These are phyloP conservation scores for Camptogramma bilineatum DNA, from an alignment of 2,888 invertebrate species.

Conservation along the genomic window DNA sequence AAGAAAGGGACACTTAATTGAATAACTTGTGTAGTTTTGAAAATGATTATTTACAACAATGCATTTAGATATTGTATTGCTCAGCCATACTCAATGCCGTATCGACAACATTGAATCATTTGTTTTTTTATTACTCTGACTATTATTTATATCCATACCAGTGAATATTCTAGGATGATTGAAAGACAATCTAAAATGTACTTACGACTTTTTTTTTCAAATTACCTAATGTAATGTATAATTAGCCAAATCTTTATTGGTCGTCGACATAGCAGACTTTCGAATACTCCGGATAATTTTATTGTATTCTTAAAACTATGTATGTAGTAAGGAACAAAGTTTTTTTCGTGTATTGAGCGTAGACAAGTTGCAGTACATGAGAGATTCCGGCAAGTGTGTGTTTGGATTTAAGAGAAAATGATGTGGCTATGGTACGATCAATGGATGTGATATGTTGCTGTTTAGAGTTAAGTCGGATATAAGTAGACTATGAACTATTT, in stretches of 20 bases:
- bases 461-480: slow-evolving; percentile 71
- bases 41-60: not conserved
- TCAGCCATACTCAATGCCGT: slow-evolving; percentile 2
- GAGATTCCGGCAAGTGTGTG: slow-evolving; percentile 40
- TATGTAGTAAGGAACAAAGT: slow-evolving; percentile 31
- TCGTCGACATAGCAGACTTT: slow-evolving; percentile 29
- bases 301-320: slow-evolving; percentile 26
- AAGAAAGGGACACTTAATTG: not conserved
- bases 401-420: slow-evolving; percentile 54
- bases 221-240: slow-evolving; percentile 17
- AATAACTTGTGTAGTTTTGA: not conserved
- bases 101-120: not conserved
- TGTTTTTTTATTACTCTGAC: slow-evolving; percentile 9
- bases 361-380: slow-evolving; percentile 37
- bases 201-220: slow-evolving; percentile 26
- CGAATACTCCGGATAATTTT: slow-evolving; percentile 30
- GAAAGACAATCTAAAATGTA: slow-evolving; percentile 28
- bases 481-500: slow-evolving; percentile 76
- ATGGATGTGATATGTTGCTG: slow-evolving; percentile 82
- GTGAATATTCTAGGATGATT: slow-evolving; percentile 19
- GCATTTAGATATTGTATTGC: slow-evolving; percentile 8
- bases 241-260: slow-evolving; percentile 21
- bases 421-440: slow-evolving; percentile 73
- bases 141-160: slow-evolving; percentile 4
- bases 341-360: slow-evolving; percentile 34